phyloP scores from a whole-genome alignment of 2,888 invertebrate species.

The Scaptomyza tumidula region DNA sequence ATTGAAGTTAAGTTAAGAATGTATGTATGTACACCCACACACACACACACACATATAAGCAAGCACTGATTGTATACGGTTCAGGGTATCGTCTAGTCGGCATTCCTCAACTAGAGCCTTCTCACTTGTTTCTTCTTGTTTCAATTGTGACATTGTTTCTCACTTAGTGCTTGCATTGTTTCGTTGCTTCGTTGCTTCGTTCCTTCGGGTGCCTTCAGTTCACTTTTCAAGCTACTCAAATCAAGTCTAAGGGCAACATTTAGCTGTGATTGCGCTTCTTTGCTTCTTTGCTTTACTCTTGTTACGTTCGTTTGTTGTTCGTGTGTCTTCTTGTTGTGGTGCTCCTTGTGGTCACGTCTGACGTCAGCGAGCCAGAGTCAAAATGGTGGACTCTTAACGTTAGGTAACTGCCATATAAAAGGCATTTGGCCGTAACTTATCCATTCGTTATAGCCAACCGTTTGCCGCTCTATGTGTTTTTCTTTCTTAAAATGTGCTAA shows the following conservation, averaged over 20 bases:
- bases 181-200: not conserved
- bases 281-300: not conserved
- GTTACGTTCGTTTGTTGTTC: not conserved
- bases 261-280: not conserved
- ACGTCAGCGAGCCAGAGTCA: slow-evolving; percentile 26
- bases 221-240: not conserved
- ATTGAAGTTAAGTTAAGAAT: no score
- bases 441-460: slow-evolving; percentile 48
- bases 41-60: no score
- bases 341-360: slow-evolving; percentile 12
- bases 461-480: not conserved
- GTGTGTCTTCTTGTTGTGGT: not conserved
- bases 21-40: no score
- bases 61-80: no score
- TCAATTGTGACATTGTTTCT: no score
- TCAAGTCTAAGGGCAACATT: not conserved
- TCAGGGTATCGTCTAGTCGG: no score
- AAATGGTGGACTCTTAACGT: slow-evolving; percentile 2
- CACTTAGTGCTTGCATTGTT: not conserved
- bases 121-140: no score
- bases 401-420: slow-evolving; percentile 37
- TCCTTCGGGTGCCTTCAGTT: not conserved
- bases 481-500: slow-evolving; percentile 44
- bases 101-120: no score
- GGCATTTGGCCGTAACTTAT: slow-evolving; percentile 44